Percentiles rank a stretch among this genome's conserved stretches.
Evolutionary conservation across 2,113 vertebrate genomes (phyloP).

Genomic region (Sinocyclocheilus anophthalmus): DNA sequence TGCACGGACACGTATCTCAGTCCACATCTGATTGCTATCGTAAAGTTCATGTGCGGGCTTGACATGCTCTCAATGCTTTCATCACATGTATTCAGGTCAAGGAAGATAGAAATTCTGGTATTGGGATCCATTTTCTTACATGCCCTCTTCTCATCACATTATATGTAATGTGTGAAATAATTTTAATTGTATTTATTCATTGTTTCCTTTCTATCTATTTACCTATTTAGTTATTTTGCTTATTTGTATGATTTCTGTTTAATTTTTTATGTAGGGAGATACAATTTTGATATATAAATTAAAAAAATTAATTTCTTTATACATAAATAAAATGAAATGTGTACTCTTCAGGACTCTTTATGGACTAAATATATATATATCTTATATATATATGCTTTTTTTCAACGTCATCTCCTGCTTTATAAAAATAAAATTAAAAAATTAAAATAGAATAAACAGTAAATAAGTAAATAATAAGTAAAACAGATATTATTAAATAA

Average conservation of each 20-base stretch:
- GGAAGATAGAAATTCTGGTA: not conserved
- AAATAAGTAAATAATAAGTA: not conserved
- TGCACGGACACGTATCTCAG: conserved; percentile 43
- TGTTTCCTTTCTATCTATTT: not conserved
- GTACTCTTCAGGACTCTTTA: no score
- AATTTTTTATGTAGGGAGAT: not conserved
- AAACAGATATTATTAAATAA: no score
- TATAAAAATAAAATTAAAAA: no score
- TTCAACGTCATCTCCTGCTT: no score
- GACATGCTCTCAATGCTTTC: conserved; percentile 24
- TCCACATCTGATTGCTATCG: conserved; percentile 49
- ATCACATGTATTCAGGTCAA: conserved; percentile 19
- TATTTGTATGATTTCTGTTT: not conserved
- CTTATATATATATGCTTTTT: no score
- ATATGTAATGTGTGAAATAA: not conserved
- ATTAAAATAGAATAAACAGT: not conserved
- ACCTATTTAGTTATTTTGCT: not conserved
- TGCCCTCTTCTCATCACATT: not conserved
- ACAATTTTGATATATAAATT: not conserved
- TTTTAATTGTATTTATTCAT: not conserved
- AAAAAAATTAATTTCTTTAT: no score
- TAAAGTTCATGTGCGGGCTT: conserved; percentile 45
- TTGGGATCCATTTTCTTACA: not conserved
- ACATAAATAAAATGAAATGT: no score
- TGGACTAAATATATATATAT: no score